Evolutionary conservation across 2,797 vertebrate genomes (phyloP).

Genomic region (Hydrophis major): DNA sequence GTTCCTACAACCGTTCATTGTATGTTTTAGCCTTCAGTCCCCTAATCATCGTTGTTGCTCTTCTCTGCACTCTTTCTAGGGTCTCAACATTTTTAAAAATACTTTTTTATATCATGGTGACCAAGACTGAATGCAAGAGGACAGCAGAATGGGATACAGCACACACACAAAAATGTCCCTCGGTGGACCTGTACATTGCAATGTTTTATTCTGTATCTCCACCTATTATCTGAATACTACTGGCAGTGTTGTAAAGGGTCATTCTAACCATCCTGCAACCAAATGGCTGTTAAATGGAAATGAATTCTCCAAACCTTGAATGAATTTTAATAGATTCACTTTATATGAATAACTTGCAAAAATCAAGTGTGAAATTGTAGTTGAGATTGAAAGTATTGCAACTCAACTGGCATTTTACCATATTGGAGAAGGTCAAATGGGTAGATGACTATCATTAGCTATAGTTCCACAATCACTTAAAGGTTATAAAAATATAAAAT

Average conservation of each 20-base stretch:
- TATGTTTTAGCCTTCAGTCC: not conserved
- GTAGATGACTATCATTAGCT: constrained; percentile 59
- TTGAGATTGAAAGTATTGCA: constrained; percentile 35
- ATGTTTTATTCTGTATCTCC: not conserved
- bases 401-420: constrained; percentile 43
- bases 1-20: not conserved
- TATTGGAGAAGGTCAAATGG: constrained; percentile 54
- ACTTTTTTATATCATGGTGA: not conserved
- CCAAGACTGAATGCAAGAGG: not conserved
- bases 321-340: constrained; percentile 28
- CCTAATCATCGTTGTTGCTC: not conserved
- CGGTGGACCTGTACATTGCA: not conserved
- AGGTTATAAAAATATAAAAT: constrained; percentile 66
- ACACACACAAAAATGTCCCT: not conserved
- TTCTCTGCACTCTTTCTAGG: not conserved
- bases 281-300: constrained; percentile 26
- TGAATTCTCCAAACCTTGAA: not conserved
- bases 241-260: not conserved
- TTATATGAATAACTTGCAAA: constrained; percentile 43
- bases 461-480: constrained; percentile 52
- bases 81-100: not conserved
- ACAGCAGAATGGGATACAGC: not conserved
- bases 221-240: constrained; percentile 5
- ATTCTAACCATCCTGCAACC: not conserved
- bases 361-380: constrained; percentile 37